Conservation (phyloP, 2,113 vertebrate genomes). For the Notothenia coriiceps region DNA sequence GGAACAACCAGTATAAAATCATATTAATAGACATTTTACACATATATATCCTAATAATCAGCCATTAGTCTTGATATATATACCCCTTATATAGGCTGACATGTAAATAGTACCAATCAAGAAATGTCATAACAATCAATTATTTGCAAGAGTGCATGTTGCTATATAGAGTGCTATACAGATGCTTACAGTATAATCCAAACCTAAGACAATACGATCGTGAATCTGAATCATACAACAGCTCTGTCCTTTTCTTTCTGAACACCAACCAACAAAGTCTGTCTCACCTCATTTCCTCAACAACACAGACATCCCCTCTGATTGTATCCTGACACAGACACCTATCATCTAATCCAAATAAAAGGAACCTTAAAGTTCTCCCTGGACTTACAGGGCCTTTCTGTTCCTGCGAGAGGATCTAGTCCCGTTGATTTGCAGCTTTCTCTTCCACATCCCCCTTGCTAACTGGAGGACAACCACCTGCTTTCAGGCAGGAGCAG, state of each 20-base stretch:
- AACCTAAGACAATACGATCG: not conserved
- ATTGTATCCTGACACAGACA: not conserved
- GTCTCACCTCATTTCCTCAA: conserved; percentile 4
- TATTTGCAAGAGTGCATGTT: not conserved
- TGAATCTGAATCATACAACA: not conserved
- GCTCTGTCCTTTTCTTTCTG: not conserved
- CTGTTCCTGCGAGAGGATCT: conserved; percentile 53
- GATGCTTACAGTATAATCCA: not conserved
- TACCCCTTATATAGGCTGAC: not conserved
- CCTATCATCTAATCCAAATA: not conserved
- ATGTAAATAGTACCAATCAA: not conserved
- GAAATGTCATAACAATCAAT: no score
- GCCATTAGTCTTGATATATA: not conserved
- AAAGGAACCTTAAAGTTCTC: not conserved
- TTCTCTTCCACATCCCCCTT: conserved; percentile 78
- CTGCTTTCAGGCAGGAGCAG: conserved; percentile 38
- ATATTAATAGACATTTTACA: no score
- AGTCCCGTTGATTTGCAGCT: conserved; percentile 72
- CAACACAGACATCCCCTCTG: not conserved
- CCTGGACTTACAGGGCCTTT: conserved; percentile 65
- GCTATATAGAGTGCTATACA: not conserved
- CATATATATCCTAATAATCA: no score
- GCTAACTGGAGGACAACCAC: conserved; percentile 31
- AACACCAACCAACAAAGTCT: not conserved
- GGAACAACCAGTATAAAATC: no score